These are phyloP conservation scores for Bos taurus DNA, from an alignment of 2,113 vertebrate genomes.

Conservation along the genomic window ARS-UCD2.0 NC_037346.1:43668001-43668500, in stretches of 20 bases:
- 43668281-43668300: neutral
- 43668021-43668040: neutral
- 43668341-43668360: conserved; percentile 93
- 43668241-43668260: neutral
- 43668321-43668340: conserved; percentile 75
- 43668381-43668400: conserved; percentile 95
- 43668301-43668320: neutral
- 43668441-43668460: conserved; percentile 91
- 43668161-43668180: neutral
- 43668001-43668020: neutral
- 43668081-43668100: neutral
- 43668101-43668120: neutral
- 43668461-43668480: conserved; percentile 97
- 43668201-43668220: neutral
- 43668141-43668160: neutral
- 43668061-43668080: neutral
- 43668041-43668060: neutral
- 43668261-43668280: neutral
- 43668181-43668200: neutral
- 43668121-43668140: neutral
- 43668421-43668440: conserved; percentile 95
- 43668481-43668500: conserved; percentile 99
- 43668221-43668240: neutral
- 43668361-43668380: conserved; percentile 95
- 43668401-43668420: conserved; percentile 95